A percentile compares a stretch with the other conserved stretches of the same genome.
Conservation (phyloP, 2,888 invertebrate genomes). For the Clivina fossor region DNA sequence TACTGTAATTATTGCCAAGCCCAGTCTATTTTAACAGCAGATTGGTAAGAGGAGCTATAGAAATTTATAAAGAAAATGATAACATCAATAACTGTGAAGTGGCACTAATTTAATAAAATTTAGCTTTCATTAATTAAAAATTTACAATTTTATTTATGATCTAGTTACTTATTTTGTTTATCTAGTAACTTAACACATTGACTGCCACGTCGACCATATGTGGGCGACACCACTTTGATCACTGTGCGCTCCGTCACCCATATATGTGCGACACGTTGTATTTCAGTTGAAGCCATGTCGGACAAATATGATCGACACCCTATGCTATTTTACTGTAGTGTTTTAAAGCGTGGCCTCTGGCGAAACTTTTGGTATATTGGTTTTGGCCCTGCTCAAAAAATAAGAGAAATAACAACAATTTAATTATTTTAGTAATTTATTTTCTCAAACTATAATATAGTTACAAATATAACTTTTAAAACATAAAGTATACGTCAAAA, state of each 20-base stretch:
- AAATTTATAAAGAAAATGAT: too few relatives aligned
- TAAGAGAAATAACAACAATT: slow-evolving; percentile 9
- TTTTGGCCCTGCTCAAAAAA: slow-evolving; percentile 6
- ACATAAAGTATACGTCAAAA: slow-evolving; percentile 9
- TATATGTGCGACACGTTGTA: neutral
- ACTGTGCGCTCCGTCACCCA: slow-evolving; percentile 10
- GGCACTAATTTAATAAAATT: too few relatives aligned
- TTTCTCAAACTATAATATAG: slow-evolving; percentile 11
- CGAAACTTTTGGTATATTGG: slow-evolving; percentile 10
- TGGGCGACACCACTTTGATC: slow-evolving; percentile 4
- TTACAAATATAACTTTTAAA: slow-evolving; percentile 12
- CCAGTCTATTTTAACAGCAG: too few relatives aligned
- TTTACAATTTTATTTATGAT: too few relatives aligned
- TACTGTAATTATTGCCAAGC: too few relatives aligned
- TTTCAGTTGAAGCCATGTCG: slow-evolving; percentile 8
- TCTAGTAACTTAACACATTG: slow-evolving; percentile 23
- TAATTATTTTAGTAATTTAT: slow-evolving; percentile 12
- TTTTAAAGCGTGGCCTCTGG: slow-evolving; percentile 10
- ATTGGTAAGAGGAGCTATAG: too few relatives aligned
- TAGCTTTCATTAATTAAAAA: too few relatives aligned
- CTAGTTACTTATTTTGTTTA: too few relatives aligned
- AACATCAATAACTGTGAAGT: too few relatives aligned
- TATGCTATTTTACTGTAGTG: slow-evolving; percentile 7
- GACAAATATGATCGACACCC: slow-evolving; percentile 3
- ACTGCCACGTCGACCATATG: slow-evolving; percentile 18